phyloP scores from a whole-genome alignment of 2,113 vertebrate genomes.

The Prinia subflava region DNA sequence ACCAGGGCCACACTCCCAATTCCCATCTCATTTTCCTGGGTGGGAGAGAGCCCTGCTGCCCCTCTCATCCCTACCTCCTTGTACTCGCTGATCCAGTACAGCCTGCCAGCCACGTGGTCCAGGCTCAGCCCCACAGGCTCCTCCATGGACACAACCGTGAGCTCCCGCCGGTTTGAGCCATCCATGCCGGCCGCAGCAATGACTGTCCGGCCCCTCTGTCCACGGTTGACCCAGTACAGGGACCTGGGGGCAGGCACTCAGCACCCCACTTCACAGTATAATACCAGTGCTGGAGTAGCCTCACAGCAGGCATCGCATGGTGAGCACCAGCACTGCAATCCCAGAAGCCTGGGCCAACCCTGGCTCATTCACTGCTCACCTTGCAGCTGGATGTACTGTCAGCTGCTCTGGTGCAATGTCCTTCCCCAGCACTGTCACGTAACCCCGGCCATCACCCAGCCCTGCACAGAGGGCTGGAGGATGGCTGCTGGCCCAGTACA shows the following conservation, averaged over 20 bases:
- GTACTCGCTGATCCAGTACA: conserved; percentile 88
- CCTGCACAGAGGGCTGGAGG: conserved; percentile 75
- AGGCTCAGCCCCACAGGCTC: conserved; percentile 77
- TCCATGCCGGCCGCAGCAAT: conserved; percentile 88
- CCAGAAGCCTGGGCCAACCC: background rate
- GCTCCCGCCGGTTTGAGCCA: conserved; percentile 72
- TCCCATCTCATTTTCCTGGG: background rate
- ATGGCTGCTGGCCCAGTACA: conserved; percentile 85
- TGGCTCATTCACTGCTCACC: conserved; percentile 54
- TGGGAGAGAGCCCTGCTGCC: background rate
- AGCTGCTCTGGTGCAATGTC: conserved; percentile 80
- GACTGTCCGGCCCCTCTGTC: conserved; percentile 65
- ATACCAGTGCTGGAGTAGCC: background rate
- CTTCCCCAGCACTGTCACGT: conserved; percentile 79
- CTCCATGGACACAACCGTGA: conserved; percentile 77
- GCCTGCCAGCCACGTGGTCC: conserved; percentile 76
- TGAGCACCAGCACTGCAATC: background rate
- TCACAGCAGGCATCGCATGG: background rate
- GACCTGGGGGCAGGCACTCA: conserved; percentile 58
- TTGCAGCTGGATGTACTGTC: conserved; percentile 78
- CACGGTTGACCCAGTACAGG: conserved; percentile 86
- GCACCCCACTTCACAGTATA: conserved; percentile 63
- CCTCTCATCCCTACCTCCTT: conserved; percentile 74
- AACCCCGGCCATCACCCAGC: conserved; percentile 75
- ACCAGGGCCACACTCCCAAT: background rate